phyloP scores from a whole-genome alignment of 2,113 vertebrate genomes.

The Isurus oxyrinchus region DNA sequence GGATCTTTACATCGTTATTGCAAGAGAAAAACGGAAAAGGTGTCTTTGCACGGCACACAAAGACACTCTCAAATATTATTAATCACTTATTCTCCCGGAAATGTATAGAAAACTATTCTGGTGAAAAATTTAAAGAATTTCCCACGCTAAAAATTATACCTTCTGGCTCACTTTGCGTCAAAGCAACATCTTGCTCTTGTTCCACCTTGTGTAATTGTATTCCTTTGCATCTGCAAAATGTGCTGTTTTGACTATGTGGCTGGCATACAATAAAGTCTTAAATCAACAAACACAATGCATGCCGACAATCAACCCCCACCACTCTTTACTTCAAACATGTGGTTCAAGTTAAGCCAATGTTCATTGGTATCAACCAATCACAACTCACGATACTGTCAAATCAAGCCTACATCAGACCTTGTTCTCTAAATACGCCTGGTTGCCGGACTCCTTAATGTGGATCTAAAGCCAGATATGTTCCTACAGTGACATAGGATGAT shows the following conservation, averaged over 20 bases:
- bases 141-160: neutral
- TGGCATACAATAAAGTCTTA: constrained; percentile 10
- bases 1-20: neutral
- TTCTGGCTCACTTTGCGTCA: neutral
- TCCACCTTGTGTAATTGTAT: neutral
- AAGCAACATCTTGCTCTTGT: neutral
- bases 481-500: too few species aligned
- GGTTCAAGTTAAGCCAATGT: constrained; percentile 37
- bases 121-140: neutral
- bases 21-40: neutral
- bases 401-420: constrained; percentile 52
- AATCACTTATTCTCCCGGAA: neutral
- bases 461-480: too few species aligned
- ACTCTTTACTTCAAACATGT: neutral
- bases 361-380: constrained; percentile 44
- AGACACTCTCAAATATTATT: neutral
- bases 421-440: constrained; percentile 48
- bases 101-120: neutral
- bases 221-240: neutral
- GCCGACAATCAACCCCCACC: constrained; percentile 5
- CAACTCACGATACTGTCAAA: constrained; percentile 45
- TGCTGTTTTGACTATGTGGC: neutral
- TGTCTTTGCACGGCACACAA: neutral
- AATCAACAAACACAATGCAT: constrained; percentile 37
- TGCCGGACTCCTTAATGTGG: constrained; percentile 51